phyloP scores from a whole-genome alignment of 2,113 vertebrate genomes.

The Spheniscus mendiculus region DNA sequence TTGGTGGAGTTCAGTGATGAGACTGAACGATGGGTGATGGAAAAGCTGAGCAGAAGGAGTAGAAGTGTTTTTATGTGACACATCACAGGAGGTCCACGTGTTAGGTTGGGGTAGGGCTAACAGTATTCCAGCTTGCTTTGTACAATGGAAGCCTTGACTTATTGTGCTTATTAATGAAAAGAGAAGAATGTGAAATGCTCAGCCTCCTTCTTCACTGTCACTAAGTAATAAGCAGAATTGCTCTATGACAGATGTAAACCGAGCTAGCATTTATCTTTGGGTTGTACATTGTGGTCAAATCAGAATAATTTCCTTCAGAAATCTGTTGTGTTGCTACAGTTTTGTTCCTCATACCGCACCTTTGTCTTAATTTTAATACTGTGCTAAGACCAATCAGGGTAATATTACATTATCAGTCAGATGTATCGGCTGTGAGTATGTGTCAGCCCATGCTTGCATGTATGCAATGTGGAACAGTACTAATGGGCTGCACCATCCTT shows the following conservation, averaged over 20 bases:
- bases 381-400: background rate
- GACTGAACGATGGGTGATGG: background rate
- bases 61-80: background rate
- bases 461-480: accelerated
- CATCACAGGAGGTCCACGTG: background rate
- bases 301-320: background rate
- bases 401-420: background rate
- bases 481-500: background rate
- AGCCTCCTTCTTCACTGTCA: background rate
- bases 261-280: background rate
- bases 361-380: background rate
- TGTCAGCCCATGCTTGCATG: background rate
- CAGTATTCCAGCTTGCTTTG: background rate
- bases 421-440: background rate
- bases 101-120: background rate
- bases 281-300: background rate
- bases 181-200: background rate
- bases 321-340: background rate
- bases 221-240: background rate
- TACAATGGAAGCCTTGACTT: background rate
- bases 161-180: background rate
- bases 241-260: background rate
- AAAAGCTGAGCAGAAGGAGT: background rate
- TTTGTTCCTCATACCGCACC: background rate
- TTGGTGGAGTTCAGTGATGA: background rate